Percentiles rank a stretch among this genome's conserved stretches.
These are phyloP conservation scores for Arion vulgaris DNA, from an alignment of 1,140 invertebrate species.

Conservation along the genomic window DNA sequence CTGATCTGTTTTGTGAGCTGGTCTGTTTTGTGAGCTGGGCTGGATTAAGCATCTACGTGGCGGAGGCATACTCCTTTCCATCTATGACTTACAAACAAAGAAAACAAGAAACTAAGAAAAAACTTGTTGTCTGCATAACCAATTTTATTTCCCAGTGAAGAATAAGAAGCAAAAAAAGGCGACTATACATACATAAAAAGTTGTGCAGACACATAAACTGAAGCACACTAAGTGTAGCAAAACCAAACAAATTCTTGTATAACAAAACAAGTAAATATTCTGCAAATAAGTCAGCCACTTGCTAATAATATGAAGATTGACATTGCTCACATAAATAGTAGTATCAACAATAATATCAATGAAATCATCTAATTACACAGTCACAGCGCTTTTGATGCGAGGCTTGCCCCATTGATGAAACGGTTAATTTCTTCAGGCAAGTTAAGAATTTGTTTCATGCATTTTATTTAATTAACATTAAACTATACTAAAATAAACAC, in stretches of 20 bases:
- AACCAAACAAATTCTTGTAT: neutral
- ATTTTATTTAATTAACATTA: no score
- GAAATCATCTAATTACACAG: neutral
- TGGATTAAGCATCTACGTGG: no score
- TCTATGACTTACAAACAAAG: no score
- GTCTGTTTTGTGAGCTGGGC: no score
- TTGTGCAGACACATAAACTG: neutral
- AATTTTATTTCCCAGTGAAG: neutral
- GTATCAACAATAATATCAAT: neutral
- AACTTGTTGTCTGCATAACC: neutral
- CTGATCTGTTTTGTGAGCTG: no score
- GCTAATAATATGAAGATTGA: neutral
- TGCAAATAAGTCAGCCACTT: neutral
- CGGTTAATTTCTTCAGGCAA: neutral
- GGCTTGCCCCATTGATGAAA: neutral
- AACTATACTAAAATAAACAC: no score
- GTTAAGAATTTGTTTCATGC: neutral
- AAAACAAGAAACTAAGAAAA: no score
- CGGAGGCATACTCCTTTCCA: no score
- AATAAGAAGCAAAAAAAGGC: neutral
- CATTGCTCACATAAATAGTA: neutral
- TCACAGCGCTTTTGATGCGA: constrained; percentile 13
- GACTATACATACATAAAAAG: neutral
- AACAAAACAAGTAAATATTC: neutral
- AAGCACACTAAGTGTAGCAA: neutral